Evolutionary conservation across 2,888 invertebrate species (phyloP).

Genomic region (Schizotus pectinicornis): DNA sequence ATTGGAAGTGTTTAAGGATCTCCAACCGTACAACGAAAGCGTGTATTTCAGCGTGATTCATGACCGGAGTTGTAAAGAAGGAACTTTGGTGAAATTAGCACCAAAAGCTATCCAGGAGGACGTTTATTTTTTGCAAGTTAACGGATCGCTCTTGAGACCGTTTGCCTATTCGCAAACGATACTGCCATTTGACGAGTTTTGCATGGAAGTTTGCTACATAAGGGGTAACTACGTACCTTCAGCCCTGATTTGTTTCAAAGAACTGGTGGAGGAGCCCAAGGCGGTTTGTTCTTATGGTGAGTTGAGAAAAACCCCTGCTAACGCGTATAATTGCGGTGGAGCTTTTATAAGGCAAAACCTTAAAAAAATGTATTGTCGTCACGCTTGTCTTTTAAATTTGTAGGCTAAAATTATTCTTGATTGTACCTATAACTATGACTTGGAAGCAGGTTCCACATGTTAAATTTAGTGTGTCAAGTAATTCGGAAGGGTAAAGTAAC

Average conservation of each 20-base stretch:
- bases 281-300: conserved; percentile 16
- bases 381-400: too few relatives aligned
- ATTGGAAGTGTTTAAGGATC: conserved; percentile 30
- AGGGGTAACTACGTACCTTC: conserved; percentile 3
- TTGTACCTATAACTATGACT: too few relatives aligned
- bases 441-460: too few relatives aligned
- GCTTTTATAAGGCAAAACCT: too few relatives aligned
- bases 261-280: conserved; percentile 12
- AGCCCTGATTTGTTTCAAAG: conserved; percentile 7
- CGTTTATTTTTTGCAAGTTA: conserved; percentile 32
- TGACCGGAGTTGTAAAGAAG: conserved; percentile 20
- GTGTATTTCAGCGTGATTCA: conserved; percentile 32
- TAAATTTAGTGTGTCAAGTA: too few relatives aligned
- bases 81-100: conserved; percentile 18
- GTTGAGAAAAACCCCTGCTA: not conserved
- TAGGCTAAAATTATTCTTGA: too few relatives aligned
- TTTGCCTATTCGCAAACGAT: not conserved
- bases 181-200: conserved; percentile 6
- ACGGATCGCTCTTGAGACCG: conserved; percentile 35
- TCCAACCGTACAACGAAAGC: conserved; percentile 17
- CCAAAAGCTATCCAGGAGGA: conserved; percentile 17
- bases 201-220: conserved; percentile 11
- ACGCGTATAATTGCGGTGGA: too few relatives aligned
- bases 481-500: too few relatives aligned
- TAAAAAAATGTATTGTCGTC: too few relatives aligned